Evolutionary conservation across 37 sponge, comb jelly and placozoan species (phyloP), one percentile per base, ranked within the genome.

Genomic region (Spongia lamella): DNA sequence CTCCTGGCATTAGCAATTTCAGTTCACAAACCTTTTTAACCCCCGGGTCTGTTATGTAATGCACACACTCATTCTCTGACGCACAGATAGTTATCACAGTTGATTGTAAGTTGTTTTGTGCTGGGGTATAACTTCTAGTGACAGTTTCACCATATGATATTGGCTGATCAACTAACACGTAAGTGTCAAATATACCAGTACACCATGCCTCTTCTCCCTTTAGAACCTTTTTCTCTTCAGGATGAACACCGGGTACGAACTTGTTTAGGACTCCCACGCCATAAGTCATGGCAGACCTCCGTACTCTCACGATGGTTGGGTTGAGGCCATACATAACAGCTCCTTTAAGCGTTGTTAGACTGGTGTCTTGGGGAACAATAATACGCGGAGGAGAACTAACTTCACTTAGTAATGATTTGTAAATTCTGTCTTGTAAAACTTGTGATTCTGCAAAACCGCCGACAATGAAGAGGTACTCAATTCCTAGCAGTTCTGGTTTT

Each of bases 281-380:
- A 47, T 93, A 93, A 13, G 93, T 93, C 47, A 88, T 75, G 2
- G 80, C 79, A 0, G 93, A 93, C 27, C 93, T 47, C 30, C 93
- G 73, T 11, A 93, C 47, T 22, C 73, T 70, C 13, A 93, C 79
- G 11, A 85, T 31, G 29, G 76, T 78, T 33, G 93, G 89, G 43
- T 93, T 70, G 25, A 82, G 70, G 1, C 93, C 93, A 78, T 81
- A 93, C 73, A 80, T 68, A 7, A 93, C 93, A n/a, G 93, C 93
- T 21, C 93, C 93, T 66, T 88, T 88, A 15, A 93, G 83, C 30
- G 88, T 93, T 32, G 89, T 76, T 34, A 88, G 70, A 37, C 85
- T 81, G 20, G 84, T 78, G 64, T 93, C 86, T 49, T 88, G 93
- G 24, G 93, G 93, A 27, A 93, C 88, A 11, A 93, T 65, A 2